phyloP scores from a whole-genome alignment of 2,113 vertebrate genomes.

The Pao palembangensis region DNA sequence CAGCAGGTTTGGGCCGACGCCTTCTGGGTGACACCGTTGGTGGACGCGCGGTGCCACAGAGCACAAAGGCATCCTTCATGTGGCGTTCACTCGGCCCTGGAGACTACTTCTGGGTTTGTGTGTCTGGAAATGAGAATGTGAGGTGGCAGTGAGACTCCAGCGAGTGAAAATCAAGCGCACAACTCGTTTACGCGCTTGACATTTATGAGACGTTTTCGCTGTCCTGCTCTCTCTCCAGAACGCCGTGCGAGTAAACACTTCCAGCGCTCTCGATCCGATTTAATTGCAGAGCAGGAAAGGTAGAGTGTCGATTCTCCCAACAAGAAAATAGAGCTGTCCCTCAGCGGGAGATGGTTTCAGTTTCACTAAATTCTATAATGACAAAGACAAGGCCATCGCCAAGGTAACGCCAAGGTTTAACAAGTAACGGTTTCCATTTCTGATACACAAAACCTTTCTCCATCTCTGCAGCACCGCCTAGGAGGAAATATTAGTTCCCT shows the following conservation, averaged over 20 bases:
- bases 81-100: constrained; percentile 71
- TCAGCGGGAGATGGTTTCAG: constrained; percentile 41
- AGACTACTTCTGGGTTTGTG: constrained; percentile 73
- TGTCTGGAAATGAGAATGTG: constrained; percentile 72
- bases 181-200: constrained; percentile 53
- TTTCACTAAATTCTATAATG: constrained; percentile 46
- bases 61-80: constrained; percentile 78
- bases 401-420: constrained; percentile 49
- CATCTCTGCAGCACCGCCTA: constrained; percentile 25
- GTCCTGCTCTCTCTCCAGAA: constrained; percentile 39
- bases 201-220: constrained; percentile 55
- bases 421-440: constrained; percentile 45
- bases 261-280: constrained; percentile 20
- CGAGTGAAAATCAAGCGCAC: constrained; percentile 29
- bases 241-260: constrained; percentile 1
- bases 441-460: constrained; percentile 41
- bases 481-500: constrained; percentile 67
- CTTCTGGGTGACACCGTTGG: constrained; percentile 55
- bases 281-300: constrained; percentile 39
- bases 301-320: constrained; percentile 32
- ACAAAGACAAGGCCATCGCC: constrained; percentile 59
- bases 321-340: constrained; percentile 41
- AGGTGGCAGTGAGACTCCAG: constrained; percentile 71
- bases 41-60: constrained; percentile 50
- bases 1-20: constrained; percentile 52